phyloP scores from a whole-genome alignment of 1,140 invertebrate genomes.

The Drosophila pruinosa region DNA sequence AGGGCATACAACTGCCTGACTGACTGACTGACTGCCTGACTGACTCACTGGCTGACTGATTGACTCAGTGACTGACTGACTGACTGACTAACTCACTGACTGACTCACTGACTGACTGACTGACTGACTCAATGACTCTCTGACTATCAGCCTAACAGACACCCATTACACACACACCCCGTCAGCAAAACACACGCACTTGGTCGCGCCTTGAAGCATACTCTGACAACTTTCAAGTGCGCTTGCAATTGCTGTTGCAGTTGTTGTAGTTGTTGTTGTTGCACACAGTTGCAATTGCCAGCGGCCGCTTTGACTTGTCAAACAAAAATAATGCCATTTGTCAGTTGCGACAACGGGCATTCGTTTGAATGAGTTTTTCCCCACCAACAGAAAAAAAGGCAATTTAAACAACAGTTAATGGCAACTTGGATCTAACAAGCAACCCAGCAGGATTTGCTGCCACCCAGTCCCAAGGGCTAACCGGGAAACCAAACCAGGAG shows the following conservation, averaged over 20 bases:
- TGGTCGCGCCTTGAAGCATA: conserved; percentile 66
- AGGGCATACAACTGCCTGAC: conserved; percentile 1
- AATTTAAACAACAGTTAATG: background rate
- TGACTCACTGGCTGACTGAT: conserved; percentile 1
- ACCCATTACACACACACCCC: conserved; percentile 23
- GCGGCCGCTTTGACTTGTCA: background rate
- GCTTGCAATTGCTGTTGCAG: conserved; percentile 52
- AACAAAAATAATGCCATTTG: background rate
- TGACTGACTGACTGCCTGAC: conserved; percentile 33
- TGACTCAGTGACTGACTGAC: background rate
- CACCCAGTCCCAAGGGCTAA: background rate
- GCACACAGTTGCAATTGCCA: conserved; percentile 5
- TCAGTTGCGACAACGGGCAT: conserved; percentile 16
- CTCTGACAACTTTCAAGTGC: conserved; percentile 73
- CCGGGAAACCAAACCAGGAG: background rate
- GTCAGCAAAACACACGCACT: conserved; percentile 69
- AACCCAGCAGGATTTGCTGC: background rate
- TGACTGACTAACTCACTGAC: conserved; percentile 33
- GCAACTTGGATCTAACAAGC: background rate
- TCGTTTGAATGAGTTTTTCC: background rate
- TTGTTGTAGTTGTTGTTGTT: conserved; percentile 14
- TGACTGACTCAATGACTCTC: background rate
- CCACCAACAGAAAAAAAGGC: no score
- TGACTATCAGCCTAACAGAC: no score
- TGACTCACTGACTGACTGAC: conserved; percentile 6